Conservation (phyloP, 2,888 invertebrate species). For the Lasiommata megera region DNA sequence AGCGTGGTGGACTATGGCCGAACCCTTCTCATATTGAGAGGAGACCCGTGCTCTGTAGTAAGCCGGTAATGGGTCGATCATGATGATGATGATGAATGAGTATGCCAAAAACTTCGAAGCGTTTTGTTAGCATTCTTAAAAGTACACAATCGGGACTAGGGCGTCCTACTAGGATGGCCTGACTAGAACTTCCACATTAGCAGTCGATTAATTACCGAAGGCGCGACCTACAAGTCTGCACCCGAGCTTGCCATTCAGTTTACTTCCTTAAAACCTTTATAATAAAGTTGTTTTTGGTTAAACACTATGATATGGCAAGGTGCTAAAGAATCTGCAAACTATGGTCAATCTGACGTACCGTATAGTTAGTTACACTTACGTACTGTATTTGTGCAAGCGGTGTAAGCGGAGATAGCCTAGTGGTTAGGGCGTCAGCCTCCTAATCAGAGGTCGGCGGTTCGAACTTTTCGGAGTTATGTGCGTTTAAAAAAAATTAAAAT, state of each 20-base stretch:
- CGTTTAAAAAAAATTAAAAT: no score
- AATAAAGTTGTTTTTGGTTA: not conserved
- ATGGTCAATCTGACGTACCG: not conserved
- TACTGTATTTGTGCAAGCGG: no score
- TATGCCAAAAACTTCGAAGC: no score
- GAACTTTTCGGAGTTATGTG: no score
- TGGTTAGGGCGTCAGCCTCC: no score
- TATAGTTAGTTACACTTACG: not conserved
- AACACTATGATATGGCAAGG: not conserved
- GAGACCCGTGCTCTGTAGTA: no score
- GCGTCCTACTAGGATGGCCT: constrained; percentile 5
- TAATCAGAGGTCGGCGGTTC: no score
- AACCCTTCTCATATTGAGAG: no score
- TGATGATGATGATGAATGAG: no score
- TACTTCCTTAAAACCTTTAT: not conserved
- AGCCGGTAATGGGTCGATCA: no score
- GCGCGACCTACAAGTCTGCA: not conserved
- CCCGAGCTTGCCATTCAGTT: not conserved
- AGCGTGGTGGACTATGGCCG: no score
- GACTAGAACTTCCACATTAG: constrained; percentile 5
- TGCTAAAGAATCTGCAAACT: not conserved
- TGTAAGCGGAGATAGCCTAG: no score
- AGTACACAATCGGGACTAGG: not conserved
- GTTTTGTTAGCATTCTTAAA: not conserved
- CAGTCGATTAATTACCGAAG: constrained; percentile 10